Percentiles rank a stretch among this genome's conserved stretches.
These are phyloP conservation scores for Theropithecus gelada DNA, from an alignment of 2,113 vertebrate species.

Conservation along the genomic window DNA sequence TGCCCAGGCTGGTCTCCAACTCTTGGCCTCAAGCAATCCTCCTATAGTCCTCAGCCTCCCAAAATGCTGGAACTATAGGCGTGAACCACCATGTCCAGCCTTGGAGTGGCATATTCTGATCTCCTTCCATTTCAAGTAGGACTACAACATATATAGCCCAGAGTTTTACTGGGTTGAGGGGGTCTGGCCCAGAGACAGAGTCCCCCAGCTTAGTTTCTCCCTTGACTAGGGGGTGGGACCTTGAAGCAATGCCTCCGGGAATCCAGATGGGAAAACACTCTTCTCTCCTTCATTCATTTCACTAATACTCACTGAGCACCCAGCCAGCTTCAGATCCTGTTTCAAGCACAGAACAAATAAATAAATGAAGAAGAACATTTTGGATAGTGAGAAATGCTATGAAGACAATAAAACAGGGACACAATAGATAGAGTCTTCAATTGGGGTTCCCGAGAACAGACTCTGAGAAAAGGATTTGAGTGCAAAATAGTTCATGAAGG, in stretches of 20 bases:
- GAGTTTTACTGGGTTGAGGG: not conserved
- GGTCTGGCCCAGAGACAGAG: not conserved
- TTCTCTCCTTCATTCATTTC: not conserved
- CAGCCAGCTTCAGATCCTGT: accelerated
- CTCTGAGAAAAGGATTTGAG: not conserved
- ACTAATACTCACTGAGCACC: not conserved
- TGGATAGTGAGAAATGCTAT: not conserved
- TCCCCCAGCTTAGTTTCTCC: not conserved
- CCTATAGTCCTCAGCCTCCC: too few relatives aligned
- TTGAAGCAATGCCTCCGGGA: not conserved
- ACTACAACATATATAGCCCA: not conserved
- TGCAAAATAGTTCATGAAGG: not conserved
- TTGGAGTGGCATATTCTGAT: not conserved
- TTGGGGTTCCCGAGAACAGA: not conserved
- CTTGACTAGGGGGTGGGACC: not conserved
- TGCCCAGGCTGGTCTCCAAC: too few relatives aligned
- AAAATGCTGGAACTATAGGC: too few relatives aligned
- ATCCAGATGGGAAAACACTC: not conserved
- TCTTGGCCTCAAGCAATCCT: too few relatives aligned
- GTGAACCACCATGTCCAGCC: too few relatives aligned
- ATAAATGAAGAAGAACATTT: not conserved
- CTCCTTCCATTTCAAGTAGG: not conserved
- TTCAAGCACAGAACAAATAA: not conserved
- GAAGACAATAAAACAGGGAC: not conserved
- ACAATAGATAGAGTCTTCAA: not conserved